Percentiles rank a stretch among this genome's conserved stretches.
Evolutionary conservation across 2,113 vertebrate species (phyloP).

Genomic region (Lanius ludovicianus): DNA sequence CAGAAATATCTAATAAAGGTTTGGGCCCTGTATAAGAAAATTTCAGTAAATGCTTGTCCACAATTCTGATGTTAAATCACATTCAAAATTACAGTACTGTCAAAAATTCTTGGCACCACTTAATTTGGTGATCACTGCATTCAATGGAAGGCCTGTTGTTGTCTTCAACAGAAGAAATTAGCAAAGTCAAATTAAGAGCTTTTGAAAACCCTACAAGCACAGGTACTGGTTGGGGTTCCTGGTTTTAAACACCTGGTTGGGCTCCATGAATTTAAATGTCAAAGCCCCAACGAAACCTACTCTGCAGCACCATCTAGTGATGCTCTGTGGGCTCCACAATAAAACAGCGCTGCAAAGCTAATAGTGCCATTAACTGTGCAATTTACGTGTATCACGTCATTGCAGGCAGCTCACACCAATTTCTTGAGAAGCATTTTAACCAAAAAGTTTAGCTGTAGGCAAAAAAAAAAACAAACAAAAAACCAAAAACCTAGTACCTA

Average conservation of each 20-base stretch:
- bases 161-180: neutral
- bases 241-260: neutral
- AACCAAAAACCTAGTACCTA: rapidly evolving
- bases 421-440: neutral
- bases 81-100: neutral
- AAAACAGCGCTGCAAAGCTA: neutral
- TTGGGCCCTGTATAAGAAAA: neutral
- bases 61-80: neutral
- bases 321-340: neutral
- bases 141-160: neutral
- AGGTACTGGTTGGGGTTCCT: neutral
- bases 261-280: neutral
- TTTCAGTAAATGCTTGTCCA: neutral
- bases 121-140: neutral
- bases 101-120: neutral
- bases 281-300: neutral
- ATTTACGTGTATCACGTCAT: neutral
- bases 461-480: rapidly evolving
- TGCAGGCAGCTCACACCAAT: neutral
- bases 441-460: neutral
- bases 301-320: conserved; percentile 34
- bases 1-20: neutral
- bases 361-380: neutral
- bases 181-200: neutral
- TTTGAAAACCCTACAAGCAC: neutral